Base-by-base conservation (phyloP, 2,113 vertebrate species). In the Microcebus ravelobensis region DNA sequence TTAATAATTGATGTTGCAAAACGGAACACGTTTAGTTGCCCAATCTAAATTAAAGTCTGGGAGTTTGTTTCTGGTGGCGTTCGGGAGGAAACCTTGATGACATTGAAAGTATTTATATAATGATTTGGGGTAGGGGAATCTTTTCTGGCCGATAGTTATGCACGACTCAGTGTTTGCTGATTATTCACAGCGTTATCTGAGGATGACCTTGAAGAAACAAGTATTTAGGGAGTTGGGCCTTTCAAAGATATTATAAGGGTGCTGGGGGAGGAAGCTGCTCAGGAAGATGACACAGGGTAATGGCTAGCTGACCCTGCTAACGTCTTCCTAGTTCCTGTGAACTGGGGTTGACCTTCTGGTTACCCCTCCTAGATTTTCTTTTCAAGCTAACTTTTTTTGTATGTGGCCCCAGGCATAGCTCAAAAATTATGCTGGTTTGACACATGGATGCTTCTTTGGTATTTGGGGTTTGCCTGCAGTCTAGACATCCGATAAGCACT, bases 391-490 rank as follows among this genome's bases (percentile, higher is more conserved):
- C 4, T 65, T 68, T 71, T 39, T 91, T 73, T 80, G 52, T 87
- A 57, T 80, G 92, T 96, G 71, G 65, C 96, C 86, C 82, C 94
- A 92, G 96, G 94, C 94, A 71, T 85, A 96, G 95, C 93, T 97
- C 68, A 95, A 20, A 93, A 97, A 97, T 94, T 91, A 91, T 83
- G 84, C 97, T 88, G 80, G 87, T 97, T 97, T 96, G 97, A 97
- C 96, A 96, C 97, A 91, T 97, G 97, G 96, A 67, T 97, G 97
- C 95, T 95, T 95, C 92, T 97, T 97, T 97, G 97, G 97, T 96
- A 98, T 98, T 96, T 92, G 87, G 90, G 96, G 85, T 95, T 97
- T 97, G 92, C 94, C 39, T 98, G 92, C 63, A 96, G 96, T 96
- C 97, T 97, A 97, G 96, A 98, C 96, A 65, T 86, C 65, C 27